Evolutionary conservation across 2,113 vertebrate species (phyloP), one percentile per base, ranked within the genome.

Genomic region (Oncorhynchus masou): DNA sequence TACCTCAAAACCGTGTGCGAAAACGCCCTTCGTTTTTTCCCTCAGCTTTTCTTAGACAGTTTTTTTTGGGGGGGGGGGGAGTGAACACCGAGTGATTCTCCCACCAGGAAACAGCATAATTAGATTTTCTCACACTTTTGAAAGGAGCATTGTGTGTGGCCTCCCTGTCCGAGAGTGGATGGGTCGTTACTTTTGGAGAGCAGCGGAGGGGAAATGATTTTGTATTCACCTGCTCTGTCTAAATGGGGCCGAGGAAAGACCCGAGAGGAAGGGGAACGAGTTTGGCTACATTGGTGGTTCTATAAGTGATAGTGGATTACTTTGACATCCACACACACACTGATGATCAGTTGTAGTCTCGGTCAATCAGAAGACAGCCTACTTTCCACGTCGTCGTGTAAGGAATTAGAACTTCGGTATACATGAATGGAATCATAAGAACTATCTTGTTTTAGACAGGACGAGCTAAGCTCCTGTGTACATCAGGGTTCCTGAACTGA

Each of bases 151-250:
- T 93, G 90, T 93, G 90, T 83, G 75, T 85, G 87, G 87, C 81
- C 75, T 88, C 80, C 80, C n/a, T 81, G 86, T 89, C 83, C 87
- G 81, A 88, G 88, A 90, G 81, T 92, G 90, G 88, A 90, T 86
- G 88, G 88, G 85, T 76, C 79, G 81, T 86, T 83, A 83, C 88
- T 88, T 92, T 91, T 90, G 74, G 87, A 74, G 84, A 84, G 88
- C 91, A 87, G 83, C 76, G 77, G 79, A 90, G 92, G 88, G 88
- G 91, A 93, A 93, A 83, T 86, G 82, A 93, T 92, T 92, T 92
- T 89, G 87, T 93, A 91, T 93, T 94, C 92, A 94, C 93, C 90
- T 93, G 93, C 92, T 57, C 87, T 83, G 77, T 86, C 72, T 92
- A 88, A 93, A 90, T 90, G 60, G 88, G 82, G 81, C 83, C 70